A percentile compares a stretch with the other conserved stretches of the same genome.
These are phyloP conservation scores for Diaperis boleti DNA, from an alignment of 2,888 invertebrate species.

Conservation along the genomic window DNA sequence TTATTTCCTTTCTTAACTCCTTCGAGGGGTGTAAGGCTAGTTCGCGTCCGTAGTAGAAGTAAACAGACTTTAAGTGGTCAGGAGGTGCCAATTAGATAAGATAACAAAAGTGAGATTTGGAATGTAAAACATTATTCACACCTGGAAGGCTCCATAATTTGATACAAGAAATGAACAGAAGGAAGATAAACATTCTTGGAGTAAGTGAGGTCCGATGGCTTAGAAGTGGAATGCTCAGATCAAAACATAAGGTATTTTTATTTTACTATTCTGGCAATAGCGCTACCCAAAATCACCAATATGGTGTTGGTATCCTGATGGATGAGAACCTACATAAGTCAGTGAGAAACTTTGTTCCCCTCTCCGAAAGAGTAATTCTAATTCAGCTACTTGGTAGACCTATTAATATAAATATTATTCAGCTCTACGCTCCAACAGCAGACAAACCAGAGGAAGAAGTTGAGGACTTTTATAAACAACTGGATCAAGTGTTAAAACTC, in stretches of 20 bases:
- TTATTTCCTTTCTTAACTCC: too few relatives aligned
- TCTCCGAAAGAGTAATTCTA: not conserved
- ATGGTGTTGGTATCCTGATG: not conserved
- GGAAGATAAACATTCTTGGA: slow-evolving; percentile 41
- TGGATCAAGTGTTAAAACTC: not conserved
- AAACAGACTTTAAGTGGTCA: too few relatives aligned
- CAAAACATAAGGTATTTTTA: not conserved
- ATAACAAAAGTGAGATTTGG: not conserved
- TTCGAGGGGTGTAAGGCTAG: too few relatives aligned
- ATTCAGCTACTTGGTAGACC: not conserved
- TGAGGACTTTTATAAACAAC: not conserved
- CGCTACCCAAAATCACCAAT: not conserved
- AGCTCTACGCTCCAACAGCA: not conserved
- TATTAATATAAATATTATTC: not conserved
- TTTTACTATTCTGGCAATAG: not conserved
- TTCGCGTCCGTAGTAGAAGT: too few relatives aligned
- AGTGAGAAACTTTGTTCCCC: not conserved
- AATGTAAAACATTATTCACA: not conserved
- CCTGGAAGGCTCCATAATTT: not conserved
- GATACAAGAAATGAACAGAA: slow-evolving; percentile 36
- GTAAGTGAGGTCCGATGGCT: slow-evolving; percentile 42
- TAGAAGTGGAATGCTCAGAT: slow-evolving; percentile 26
- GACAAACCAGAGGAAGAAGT: not conserved
- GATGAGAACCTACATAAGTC: not conserved
- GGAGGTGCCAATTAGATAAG: too few relatives aligned